Conservation (phyloP, 2,797 vertebrate species). For the Alcedo quadribrachys region DNA sequence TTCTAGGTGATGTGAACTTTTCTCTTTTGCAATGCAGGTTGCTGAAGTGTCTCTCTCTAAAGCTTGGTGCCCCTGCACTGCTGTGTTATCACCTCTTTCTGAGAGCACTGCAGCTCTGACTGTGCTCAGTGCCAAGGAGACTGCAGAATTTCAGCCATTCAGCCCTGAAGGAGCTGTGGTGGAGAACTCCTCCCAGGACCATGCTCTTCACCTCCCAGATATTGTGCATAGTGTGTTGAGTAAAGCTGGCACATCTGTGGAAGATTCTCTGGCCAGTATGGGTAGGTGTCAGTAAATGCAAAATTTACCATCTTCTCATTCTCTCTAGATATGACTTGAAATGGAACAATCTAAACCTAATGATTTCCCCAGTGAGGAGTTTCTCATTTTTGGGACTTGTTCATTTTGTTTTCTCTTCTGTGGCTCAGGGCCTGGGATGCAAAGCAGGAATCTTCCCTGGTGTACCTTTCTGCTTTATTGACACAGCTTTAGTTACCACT, state of each 20-base stretch:
- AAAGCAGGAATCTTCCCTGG: neutral
- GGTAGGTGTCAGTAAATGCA: conserved; percentile 42
- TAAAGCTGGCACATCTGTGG: conserved; percentile 72
- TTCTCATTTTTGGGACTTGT: neutral
- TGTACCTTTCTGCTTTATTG: neutral
- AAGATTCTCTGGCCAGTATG: conserved; percentile 47
- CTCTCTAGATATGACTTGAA: neutral
- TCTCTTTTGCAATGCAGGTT: conserved; percentile 74
- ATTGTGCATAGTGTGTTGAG: conserved; percentile 82
- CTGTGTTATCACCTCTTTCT: conserved; percentile 85
- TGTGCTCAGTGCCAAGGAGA: conserved; percentile 71
- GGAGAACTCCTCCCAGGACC: conserved; percentile 48
- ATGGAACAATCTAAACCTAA: neutral
- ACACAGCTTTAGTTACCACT: neutral
- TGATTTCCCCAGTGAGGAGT: neutral
- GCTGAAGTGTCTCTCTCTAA: conserved; percentile 79
- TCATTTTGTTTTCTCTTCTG: neutral
- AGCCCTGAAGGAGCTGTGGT: conserved; percentile 15
- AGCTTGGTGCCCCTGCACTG: conserved; percentile 75
- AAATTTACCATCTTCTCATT: neutral
- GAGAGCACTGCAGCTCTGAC: conserved; percentile 81
- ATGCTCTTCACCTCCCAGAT: conserved; percentile 76
- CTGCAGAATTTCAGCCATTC: conserved; percentile 31
- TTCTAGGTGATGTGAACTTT: neutral
- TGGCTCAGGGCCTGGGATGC: neutral